Conservation (phyloP, 2,797 vertebrate genomes). For the Scolopax bukidnonensis region DNA sequence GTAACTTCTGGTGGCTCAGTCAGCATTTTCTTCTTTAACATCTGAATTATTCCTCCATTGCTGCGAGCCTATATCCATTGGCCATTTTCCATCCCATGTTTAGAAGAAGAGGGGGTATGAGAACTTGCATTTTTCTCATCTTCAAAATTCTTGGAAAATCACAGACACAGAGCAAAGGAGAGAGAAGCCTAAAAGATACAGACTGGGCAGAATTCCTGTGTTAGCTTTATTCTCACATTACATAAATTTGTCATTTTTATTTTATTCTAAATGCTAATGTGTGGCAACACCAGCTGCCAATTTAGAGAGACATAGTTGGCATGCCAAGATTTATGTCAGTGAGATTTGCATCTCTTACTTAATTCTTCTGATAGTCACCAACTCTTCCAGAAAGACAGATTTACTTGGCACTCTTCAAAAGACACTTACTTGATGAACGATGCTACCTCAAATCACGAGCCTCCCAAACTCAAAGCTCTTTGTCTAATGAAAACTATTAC, state of each 20-base stretch:
- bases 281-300: conserved; percentile 65
- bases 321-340: conserved; percentile 48
- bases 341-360: not conserved
- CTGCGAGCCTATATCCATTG: not conserved
- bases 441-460: conserved; percentile 26
- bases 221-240: conserved; percentile 48
- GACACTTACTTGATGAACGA: conserved; percentile 31
- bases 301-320: conserved; percentile 22
- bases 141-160: not conserved
- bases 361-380: conserved; percentile 53
- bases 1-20: not conserved
- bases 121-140: not conserved
- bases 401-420: conserved; percentile 32
- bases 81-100: not conserved
- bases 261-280: conserved; percentile 58
- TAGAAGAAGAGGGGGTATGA: not conserved
- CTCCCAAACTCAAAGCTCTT: conserved; percentile 47
- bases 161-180: not conserved
- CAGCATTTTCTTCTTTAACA: not conserved
- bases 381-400: conserved; percentile 40
- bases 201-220: not conserved
- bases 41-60: not conserved
- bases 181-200: not conserved
- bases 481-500: conserved; percentile 64
- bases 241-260: conserved; percentile 48